phyloP scores from a whole-genome alignment of 2,113 vertebrate species.

The Bos indicus region DNA sequence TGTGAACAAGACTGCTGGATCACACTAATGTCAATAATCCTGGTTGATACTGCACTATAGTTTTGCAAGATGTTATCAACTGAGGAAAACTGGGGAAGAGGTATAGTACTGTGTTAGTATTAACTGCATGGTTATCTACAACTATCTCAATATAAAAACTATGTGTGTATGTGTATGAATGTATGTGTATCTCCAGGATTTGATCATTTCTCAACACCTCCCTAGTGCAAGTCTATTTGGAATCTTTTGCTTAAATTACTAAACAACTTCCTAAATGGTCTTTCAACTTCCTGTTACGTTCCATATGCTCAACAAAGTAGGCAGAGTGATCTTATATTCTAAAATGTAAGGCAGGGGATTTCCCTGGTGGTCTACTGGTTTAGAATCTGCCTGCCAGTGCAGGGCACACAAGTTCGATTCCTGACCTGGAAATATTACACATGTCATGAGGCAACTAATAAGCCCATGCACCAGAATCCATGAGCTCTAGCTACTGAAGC shows the following conservation, averaged over 20 bases:
- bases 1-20: background rate
- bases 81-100: background rate
- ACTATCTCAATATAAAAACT: background rate
- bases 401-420: background rate
- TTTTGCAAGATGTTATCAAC: background rate
- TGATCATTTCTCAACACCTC: background rate
- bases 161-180: background rate
- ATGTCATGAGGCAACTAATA: background rate
- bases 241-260: background rate
- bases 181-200: background rate
- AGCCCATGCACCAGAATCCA: background rate
- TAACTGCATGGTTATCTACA: background rate
- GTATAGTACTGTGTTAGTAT: background rate
- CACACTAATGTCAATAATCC: background rate
- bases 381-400: background rate
- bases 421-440: background rate
- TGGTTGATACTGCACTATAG: background rate
- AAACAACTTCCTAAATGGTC: background rate
- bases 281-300: background rate
- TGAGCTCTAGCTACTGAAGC: background rate
- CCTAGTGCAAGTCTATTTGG: background rate
- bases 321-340: background rate
- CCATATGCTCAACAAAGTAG: background rate
- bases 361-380: background rate
- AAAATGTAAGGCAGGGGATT: background rate